Evolutionary conservation across 1,140 invertebrate species (phyloP).

Genomic region (Chelonus insularis): DNA sequence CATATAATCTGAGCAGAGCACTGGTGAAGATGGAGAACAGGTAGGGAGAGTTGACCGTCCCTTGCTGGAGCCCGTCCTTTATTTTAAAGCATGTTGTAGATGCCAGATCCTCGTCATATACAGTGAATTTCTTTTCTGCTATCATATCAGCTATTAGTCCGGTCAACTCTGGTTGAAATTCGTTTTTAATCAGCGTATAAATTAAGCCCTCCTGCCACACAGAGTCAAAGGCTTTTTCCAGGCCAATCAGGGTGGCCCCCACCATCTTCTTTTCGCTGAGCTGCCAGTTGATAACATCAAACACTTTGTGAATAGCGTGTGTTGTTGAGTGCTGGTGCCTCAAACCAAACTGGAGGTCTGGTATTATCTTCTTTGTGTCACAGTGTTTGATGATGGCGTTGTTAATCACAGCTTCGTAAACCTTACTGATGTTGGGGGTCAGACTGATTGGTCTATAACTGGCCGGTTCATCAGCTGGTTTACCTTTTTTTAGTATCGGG

Average conservation of each 20-base stretch:
- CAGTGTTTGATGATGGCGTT: neutral
- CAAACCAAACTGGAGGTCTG: neutral
- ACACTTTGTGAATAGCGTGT: slow-evolving; percentile 5
- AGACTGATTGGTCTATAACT: slow-evolving; percentile 6
- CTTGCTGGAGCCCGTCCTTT: slow-evolving; percentile 28
- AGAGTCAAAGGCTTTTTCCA: slow-evolving; percentile 4
- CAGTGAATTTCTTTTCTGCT: slow-evolving; percentile 3
- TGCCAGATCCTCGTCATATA: neutral
- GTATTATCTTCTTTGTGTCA: neutral
- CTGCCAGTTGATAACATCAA: neutral
- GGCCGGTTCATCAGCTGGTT: slow-evolving; percentile 17
- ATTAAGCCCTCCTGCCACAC: neutral
- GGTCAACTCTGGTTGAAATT: slow-evolving; percentile 18
- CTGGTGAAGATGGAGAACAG: slow-evolving; percentile 28
- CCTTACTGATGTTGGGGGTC: neutral
- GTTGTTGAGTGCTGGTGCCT: slow-evolving; percentile 3
- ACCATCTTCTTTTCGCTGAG: neutral
- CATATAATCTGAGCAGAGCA: neutral
- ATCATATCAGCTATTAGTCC: slow-evolving; percentile 20
- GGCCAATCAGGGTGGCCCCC: neutral
- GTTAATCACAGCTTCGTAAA: slow-evolving; percentile 2
- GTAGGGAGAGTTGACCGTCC: slow-evolving; percentile 27
- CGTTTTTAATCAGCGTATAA: neutral
- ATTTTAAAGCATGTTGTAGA: slow-evolving; percentile 5
- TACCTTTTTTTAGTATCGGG: slow-evolving; percentile 32